Conservation (phyloP, 1,140 invertebrate genomes). For the Euura lappo region DNA sequence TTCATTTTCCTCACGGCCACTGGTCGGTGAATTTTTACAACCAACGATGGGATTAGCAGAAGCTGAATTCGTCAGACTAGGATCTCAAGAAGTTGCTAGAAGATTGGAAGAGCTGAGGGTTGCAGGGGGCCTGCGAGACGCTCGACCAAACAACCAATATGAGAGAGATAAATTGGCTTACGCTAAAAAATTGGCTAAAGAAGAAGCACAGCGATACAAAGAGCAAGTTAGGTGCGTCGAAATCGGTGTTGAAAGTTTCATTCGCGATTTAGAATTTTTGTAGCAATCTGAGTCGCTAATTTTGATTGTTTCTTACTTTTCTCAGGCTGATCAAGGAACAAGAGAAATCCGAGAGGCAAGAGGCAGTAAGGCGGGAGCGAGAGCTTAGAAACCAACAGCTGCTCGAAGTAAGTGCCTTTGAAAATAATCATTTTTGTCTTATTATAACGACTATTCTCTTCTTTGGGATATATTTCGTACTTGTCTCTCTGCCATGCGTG, state of each 20-base stretch:
- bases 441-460: slow-evolving; percentile 49
- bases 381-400: slow-evolving; percentile 77
- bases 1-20: slow-evolving; percentile 85
- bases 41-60: slow-evolving; percentile 58
- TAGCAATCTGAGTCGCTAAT: not conserved
- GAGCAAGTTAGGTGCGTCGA: slow-evolving; percentile 62
- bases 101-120: slow-evolving; percentile 67
- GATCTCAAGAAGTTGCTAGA: slow-evolving; percentile 60
- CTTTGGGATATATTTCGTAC: slow-evolving; percentile 54
- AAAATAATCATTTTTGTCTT: slow-evolving; percentile 14
- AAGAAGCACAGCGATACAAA: slow-evolving; percentile 65
- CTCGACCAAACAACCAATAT: slow-evolving; percentile 54
- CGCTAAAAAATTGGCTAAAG: slow-evolving; percentile 61
- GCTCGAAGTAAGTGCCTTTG: slow-evolving; percentile 63
- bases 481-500: slow-evolving; percentile 60
- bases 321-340: slow-evolving; percentile 74
- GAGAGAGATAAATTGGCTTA: slow-evolving; percentile 68
- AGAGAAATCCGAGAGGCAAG: slow-evolving; percentile 79
- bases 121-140: slow-evolving; percentile 50
- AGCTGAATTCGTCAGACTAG: slow-evolving; percentile 57
- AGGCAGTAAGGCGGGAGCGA: slow-evolving; percentile 76
- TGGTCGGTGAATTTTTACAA: slow-evolving; percentile 90
- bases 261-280: not conserved
- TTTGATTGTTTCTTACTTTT: slow-evolving; percentile 27
- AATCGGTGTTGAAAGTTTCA: not conserved